Evolutionary conservation across 1,140 invertebrate genomes (phyloP), one percentile per base, ranked within the genome.

Genomic region (Tribolium castaneum): DNA sequence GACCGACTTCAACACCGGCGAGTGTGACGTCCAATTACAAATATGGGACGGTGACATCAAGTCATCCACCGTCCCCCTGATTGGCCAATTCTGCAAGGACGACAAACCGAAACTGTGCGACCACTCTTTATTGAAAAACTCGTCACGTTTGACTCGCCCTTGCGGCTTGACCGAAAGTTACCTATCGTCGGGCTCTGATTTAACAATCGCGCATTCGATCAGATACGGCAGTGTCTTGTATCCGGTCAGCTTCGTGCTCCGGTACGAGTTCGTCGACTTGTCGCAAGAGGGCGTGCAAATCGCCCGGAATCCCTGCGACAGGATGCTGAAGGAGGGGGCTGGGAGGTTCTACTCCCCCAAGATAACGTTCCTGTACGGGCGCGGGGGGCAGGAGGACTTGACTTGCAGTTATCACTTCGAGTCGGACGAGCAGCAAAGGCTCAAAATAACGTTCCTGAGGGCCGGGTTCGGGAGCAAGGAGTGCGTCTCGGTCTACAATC

Each of bases 321-420:
- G 91, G 81, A 87, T 91, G 66, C 92, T 92, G 81, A 89, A 87
- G 80, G 88, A 87, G 30, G 74, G 70, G 9, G 87, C 86, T 34
- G 93, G 93, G 3, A 89, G 88, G 83, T 94, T 95, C 83, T 90
- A 91, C 81, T 94, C 94, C 0, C 94, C 94, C 0, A 90, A 90
- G 79, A 94, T 92, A 82, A 94, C 95, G 12, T 96, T 96, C 87
- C 91, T 94, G 80, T 96, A 93, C 81, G 94, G 94, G 1, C 89
- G 94, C 70, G 94, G 94, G 1, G 94, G 94, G 0, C 89, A 92
- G 6, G 89, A 91, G 80, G 93, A 94, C 85, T 84, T 96, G 25
- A 93, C 90, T 74, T 96, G 94, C 84, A 88, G 92, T 35, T 92
- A 94, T 83, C 90, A 92, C 82, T 95, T 96, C 83, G 92, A 93